Percentiles rank a stretch among this genome's conserved stretches.
These are phyloP conservation scores for Mastigias papua DNA, from an alignment of 30 jellyfish, hydroid and myxozoan species.

Conservation along the genomic window DNA sequence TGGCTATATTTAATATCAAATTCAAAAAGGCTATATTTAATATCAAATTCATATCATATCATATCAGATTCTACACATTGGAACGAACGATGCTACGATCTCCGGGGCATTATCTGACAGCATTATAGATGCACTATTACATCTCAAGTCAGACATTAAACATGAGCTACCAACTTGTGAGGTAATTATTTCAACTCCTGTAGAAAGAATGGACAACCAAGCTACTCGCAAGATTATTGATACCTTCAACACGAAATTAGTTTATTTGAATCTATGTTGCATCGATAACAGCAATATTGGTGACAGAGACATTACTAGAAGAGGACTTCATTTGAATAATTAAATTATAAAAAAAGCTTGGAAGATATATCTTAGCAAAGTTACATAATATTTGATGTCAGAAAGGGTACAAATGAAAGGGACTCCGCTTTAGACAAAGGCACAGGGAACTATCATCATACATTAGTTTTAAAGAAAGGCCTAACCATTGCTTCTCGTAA, in stretches of 20 bases:
- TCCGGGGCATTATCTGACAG: background rate
- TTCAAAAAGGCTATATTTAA: no score
- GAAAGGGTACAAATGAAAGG: background rate
- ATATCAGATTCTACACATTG: background rate
- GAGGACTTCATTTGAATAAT: background rate
- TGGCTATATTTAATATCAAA: no score
- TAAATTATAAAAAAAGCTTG: background rate
- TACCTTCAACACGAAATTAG: background rate
- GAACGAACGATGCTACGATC: background rate
- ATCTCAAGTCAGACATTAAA: background rate
- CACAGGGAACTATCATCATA: background rate
- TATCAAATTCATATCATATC: no score
- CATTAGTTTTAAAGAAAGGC: background rate
- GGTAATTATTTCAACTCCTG: background rate
- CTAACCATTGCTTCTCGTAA: background rate
- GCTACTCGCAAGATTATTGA: background rate
- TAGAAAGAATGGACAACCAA: background rate
- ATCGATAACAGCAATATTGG: background rate
- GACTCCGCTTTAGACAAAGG: background rate
- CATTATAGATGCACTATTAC: background rate
- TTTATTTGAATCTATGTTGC: background rate
- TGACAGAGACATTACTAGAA: background rate
- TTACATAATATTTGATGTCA: background rate
- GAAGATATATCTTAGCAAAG: background rate
- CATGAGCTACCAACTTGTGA: background rate